Evolutionary conservation across 2,888 invertebrate species (phyloP), one percentile per base, ranked within the genome.

Genomic region (Epinotia bilunana): DNA sequence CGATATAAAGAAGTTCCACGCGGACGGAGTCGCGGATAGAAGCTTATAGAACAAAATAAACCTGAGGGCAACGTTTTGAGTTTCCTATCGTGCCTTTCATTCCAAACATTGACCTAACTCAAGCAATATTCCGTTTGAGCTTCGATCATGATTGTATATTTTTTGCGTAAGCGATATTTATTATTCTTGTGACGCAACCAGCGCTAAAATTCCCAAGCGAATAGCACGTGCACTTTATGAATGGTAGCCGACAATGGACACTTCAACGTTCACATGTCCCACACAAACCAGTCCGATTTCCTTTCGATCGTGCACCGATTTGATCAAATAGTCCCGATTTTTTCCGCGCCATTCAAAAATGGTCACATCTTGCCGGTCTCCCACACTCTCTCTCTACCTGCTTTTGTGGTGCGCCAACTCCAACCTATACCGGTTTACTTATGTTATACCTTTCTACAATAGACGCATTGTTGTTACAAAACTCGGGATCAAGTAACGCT

Each of bases 331-430:
- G 79, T 78, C 74, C 77, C 64, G 74, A 74, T 79, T 82, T 79
- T 82, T 81, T 79, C 69, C 68, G 65, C 28, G 39, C 72, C 64
- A 67, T 72, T 62, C 60, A 70, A 74, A 62, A 72, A 76, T 72
- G 43, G 70, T 33, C 71, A 72, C 78, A 74, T 78, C 78, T 76
- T 77, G 74, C 76, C 76, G 68, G 69, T 73, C 88, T 90, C 90
- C 83, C 90, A 90, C 87, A 88, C 87, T 87, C 87, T 87, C 87
- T 87, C 86, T 85, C 85, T 87, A 85, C 85, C 86, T 87, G 81
- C 78, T 20, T 13, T 49, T 61, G 7, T 9, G 23, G 6, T 13
- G 13, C 4, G 28, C 53, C 65, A 33, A 39, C 23, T 68, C 53
- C 12, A 23, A 62, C 65, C 64, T 62, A 13, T 70, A 58, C n/a